Base-by-base conservation (phyloP, 2,113 vertebrate genomes). In the Lophura nycthemera region DNA sequence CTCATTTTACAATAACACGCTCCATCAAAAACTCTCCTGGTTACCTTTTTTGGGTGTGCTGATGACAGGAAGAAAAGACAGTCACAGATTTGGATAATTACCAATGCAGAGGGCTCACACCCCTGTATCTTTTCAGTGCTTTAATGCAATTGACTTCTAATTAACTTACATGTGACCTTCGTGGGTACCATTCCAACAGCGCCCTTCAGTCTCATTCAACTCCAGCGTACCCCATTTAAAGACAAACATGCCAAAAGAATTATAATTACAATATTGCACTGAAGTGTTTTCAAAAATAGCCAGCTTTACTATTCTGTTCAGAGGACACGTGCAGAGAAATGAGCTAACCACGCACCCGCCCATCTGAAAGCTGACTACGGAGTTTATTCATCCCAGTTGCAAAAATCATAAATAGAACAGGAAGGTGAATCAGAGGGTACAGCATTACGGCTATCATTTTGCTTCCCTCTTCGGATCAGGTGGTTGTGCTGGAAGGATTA, bases 381-480 rank as follows among this genome's bases (percentile, higher is more conserved):
- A 71, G 54, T 95, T 96, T 91, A 89, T 92, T 91, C 95, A 92
- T 93, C 90, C 73, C 52, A 4, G 78, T 70, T 95, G 92, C 95
- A 97, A 71, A 96, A 95, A 92, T 90, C 90, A 87, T 89, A 96
- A 96, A 94, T 97, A 96, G 95, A 89, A 93, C 93, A 95, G 94
- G 95, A 97, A 97, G 95, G 94, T 96, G 94, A 96, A 96, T 78
- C 92, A 94, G 88, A 96, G 94, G 90, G 82, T 94, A 93, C 29
- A n/a, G 60, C 76, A 94, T 86, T 89, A 90, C 8, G 48, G 75
- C 84, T 95, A 83, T 85, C 93, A 95, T 95, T 96, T 90, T 92
- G 66, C 90, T 92, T 87, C 83, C 79, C 70, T 96, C 92, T 87
- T 96, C 81, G 92, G 73, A 93, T 97, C 83, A 95, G 80, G 89